These are phyloP conservation scores for Turritopsis rubra DNA, from an alignment of 30 jellyfish, hydroid and myxozoan species.

Conservation along the genomic window DNA sequence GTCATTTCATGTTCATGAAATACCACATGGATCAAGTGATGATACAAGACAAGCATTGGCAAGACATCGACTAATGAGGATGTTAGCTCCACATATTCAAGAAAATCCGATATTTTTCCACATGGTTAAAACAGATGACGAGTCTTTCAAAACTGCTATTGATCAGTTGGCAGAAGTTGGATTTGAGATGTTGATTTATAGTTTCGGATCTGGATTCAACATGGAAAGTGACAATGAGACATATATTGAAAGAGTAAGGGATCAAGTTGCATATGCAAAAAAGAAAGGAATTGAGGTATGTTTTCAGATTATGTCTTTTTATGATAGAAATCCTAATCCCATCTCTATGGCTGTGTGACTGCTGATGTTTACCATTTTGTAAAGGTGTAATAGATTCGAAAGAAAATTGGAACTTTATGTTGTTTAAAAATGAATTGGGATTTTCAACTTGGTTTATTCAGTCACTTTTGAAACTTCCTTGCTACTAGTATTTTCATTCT, in stretches of 20 bases:
- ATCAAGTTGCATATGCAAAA: conserved; percentile 27
- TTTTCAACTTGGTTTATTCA: too few species aligned
- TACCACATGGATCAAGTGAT: conserved; percentile 27
- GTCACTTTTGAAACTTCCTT: too few species aligned
- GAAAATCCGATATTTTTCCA: conserved; percentile 37
- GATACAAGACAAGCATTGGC: conserved; percentile 23
- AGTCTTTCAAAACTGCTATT: conserved; percentile 6
- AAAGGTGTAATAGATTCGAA: too few species aligned
- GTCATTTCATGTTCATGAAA: conserved; percentile 26
- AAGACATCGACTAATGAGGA: conserved; percentile 18
- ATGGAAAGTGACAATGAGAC: conserved; percentile 23
- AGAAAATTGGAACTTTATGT: not conserved
- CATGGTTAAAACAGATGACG: conserved; percentile 14
- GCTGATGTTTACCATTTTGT: too few species aligned
- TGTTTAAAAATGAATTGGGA: too few species aligned
- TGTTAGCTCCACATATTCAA: conserved; percentile 31
- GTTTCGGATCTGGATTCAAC: conserved; percentile 28
- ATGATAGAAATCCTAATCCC: too few species aligned
- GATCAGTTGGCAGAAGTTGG: conserved; percentile 39
- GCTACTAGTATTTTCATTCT: too few species aligned
- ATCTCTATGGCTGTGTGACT: too few species aligned
- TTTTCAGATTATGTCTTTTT: too few species aligned
- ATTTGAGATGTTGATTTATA: conserved; percentile 35
- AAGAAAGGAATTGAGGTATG: conserved; percentile 33
- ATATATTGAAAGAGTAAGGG: not conserved